Base-by-base conservation (phyloP, 2,113 vertebrate species). In the Hydrolagus affinis region DNA sequence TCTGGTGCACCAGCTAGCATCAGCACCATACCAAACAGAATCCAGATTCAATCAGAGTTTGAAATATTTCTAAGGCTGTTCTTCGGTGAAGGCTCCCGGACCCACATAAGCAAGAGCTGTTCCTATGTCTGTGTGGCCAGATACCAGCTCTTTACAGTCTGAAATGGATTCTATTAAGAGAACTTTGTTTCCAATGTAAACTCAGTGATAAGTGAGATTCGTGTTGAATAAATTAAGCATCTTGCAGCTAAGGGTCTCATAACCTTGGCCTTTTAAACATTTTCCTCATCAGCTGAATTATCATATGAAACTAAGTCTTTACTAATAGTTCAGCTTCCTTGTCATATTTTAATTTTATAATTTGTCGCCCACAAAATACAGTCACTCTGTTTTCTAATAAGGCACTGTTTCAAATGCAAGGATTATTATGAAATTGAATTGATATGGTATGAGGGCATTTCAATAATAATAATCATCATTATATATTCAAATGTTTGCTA, bases 191-290 rank as follows among this genome's bases (percentile, higher is more conserved):
- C 93, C 93, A 93, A 95, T 95, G 94, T 89, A 90, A 89, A 90
- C 86, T 93, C 94, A 94, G 94, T 95, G 94, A 95, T 95, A 95
- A 95, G 94, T 94, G 94, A 94, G 92, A 94, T 93, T 93, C 90
- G 90, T 86, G 74, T 89, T 91, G 88, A 87, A 86, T 89, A 92
- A 90, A 0, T 89, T 88, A 90, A 90, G 91, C 92, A 91, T 91
- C 88, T 92, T 94, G 92, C 93, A 95, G 94, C 94, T 91, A 93
- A 89, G 88, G 88, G 89, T 23, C 11, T 85, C 28, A 72, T 66
- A 32, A 66, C 60, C n/a, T 68, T 44, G 44, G 2, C 15, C 21
- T 66, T 75, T 66, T 66, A 25, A 68, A 32, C 15, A 17, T 9
- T 28, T 19, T 66, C 60, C 25, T 11, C 7, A 15, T 25, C 11